Percentiles rank a stretch among this genome's conserved stretches.
Conservation (phyloP, 2,797 vertebrate species). For the Eremophila alpestris region DNA sequence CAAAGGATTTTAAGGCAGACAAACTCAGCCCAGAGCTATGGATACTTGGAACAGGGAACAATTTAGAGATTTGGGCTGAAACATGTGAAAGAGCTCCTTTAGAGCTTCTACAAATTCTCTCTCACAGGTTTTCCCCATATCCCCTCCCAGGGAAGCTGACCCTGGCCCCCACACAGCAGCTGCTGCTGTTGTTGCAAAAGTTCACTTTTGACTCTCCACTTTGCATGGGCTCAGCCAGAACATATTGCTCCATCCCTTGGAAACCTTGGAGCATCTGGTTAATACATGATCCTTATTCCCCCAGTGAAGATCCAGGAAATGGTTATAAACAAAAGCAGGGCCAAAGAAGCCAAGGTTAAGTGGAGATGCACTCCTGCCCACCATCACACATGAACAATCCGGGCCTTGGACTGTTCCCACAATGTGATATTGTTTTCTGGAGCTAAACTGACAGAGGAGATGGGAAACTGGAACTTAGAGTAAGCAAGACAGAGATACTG, state of each 20-base stretch:
- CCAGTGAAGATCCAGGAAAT: background rate
- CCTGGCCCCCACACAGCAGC: background rate
- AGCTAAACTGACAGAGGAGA: background rate
- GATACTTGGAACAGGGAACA: background rate
- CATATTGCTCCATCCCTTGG: background rate
- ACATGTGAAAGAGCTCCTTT: background rate
- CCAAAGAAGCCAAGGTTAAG: background rate
- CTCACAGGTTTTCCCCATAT: background rate
- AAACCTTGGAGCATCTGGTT: conserved; percentile 1
- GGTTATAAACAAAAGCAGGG: background rate
- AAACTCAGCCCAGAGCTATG: background rate
- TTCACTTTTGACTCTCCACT: background rate
- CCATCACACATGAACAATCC: background rate
- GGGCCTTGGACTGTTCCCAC: background rate
- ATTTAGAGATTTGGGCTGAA: background rate
- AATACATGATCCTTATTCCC: background rate
- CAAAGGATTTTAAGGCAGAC: background rate
- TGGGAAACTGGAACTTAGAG: background rate
- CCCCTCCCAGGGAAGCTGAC: background rate
- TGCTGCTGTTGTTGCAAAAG: background rate
- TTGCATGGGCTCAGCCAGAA: background rate
- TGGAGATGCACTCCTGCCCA: background rate
- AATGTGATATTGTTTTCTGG: background rate
- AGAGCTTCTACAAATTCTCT: background rate
- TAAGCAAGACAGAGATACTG: background rate